Percentiles rank a stretch among this genome's conserved stretches.
Evolutionary conservation across 2,888 invertebrate species (phyloP).

Genomic region (Odontocolon sp.): DNA sequence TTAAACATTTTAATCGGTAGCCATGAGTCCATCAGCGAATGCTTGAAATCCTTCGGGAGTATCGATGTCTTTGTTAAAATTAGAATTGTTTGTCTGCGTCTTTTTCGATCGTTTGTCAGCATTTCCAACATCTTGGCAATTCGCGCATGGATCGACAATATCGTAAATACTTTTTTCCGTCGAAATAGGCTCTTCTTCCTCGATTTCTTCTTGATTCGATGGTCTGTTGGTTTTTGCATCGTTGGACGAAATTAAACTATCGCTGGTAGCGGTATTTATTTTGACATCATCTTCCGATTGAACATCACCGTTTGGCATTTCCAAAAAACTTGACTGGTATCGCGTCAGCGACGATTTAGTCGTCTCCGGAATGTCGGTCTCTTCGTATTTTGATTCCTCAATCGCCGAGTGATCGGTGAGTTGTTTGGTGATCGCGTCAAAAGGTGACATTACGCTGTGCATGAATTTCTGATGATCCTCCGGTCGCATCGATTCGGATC

Average conservation of each 20-base stretch:
- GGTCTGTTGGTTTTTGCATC: constrained; percentile 19
- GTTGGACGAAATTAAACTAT: not conserved
- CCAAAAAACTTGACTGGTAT: constrained; percentile 65
- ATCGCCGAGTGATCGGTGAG: constrained; percentile 71
- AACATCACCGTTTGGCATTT: constrained; percentile 48
- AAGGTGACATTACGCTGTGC: constrained; percentile 71
- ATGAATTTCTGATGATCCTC: constrained; percentile 68
- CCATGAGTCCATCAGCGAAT: constrained; percentile 71
- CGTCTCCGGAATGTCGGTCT: constrained; percentile 45
- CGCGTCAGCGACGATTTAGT: constrained; percentile 53
- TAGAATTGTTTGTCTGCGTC: no score
- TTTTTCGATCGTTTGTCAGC: no score
- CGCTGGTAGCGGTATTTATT: not conserved
- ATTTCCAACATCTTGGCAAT: constrained; percentile 26
- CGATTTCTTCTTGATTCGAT: constrained; percentile 53
- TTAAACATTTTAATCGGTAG: constrained; percentile 62
- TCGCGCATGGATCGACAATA: constrained; percentile 27
- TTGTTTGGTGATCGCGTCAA: constrained; percentile 74
- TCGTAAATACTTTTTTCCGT: constrained; percentile 27
- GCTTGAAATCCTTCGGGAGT: constrained; percentile 72
- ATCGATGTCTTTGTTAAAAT: constrained; percentile 66
- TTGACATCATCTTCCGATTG: constrained; percentile 39
- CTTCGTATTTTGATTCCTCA: constrained; percentile 66
- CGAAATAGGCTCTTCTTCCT: constrained; percentile 57
- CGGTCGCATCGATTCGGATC: constrained; percentile 66